A percentile compares a stretch with the other conserved stretches of the same genome.
Conservation (phyloP, 2,113 vertebrate species). For the Noturus placidus region DNA sequence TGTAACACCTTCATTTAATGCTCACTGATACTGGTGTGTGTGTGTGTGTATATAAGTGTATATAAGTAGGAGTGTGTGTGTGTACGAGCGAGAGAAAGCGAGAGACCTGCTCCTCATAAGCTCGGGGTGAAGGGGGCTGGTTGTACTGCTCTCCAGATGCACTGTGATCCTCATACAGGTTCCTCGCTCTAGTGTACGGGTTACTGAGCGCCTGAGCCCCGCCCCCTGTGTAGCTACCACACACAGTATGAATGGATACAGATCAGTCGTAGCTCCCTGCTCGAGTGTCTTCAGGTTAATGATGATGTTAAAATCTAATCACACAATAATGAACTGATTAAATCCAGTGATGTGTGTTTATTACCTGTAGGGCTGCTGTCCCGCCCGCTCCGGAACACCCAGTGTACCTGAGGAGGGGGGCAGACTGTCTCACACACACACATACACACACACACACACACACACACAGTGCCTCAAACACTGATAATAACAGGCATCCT, state of each 20-base stretch:
- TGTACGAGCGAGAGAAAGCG: background rate
- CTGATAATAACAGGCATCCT: background rate
- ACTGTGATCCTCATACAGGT: conserved; percentile 32
- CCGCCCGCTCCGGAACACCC: background rate
- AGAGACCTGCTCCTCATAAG: conserved; percentile 24
- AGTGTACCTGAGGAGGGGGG: background rate
- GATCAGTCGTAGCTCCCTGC: background rate
- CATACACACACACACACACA: background rate
- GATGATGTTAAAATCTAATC: too few species aligned
- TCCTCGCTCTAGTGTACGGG: conserved; percentile 31
- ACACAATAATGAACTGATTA: background rate
- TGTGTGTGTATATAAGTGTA: background rate
- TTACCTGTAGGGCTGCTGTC: conserved; percentile 10
- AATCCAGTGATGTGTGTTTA: background rate
- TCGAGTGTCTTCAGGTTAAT: background rate
- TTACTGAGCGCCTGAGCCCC: conserved; percentile 35
- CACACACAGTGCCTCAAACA: background rate
- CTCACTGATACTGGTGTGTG: background rate
- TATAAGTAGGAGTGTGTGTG: background rate
- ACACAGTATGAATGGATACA: background rate
- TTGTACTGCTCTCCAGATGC: conserved; percentile 14
- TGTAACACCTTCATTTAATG: background rate
- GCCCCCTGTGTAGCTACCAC: conserved; percentile 24
- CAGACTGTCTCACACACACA: background rate
- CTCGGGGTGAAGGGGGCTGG: background rate